These are phyloP conservation scores for Heliconius himera DNA, from an alignment of 1,140 invertebrate species.

Conservation along the genomic window DNA sequence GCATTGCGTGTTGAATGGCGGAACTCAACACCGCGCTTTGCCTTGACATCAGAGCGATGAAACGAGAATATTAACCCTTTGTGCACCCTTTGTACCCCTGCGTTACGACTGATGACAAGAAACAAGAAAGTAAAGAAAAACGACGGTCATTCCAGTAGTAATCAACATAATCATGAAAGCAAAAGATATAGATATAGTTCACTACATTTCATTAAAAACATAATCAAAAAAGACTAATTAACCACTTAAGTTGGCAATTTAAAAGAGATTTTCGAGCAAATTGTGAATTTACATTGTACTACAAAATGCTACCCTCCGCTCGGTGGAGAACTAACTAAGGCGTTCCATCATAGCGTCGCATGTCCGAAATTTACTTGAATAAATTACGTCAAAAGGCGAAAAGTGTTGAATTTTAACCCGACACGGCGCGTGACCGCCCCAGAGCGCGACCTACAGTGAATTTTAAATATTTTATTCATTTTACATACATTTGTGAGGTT, in stretches of 20 bases:
- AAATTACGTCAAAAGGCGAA: slow-evolving; percentile 63
- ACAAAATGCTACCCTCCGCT: slow-evolving; percentile 44
- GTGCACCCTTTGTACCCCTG: no score
- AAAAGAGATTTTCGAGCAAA: slow-evolving; percentile 16
- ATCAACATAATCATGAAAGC: neutral
- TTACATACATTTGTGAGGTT: slow-evolving; percentile 34
- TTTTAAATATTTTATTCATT: slow-evolving; percentile 61
- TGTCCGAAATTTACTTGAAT: slow-evolving; percentile 70
- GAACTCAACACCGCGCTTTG: no score
- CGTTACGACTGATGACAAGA: no score
- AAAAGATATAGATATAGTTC: no score
- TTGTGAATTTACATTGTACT: slow-evolving; percentile 31
- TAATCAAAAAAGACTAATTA: neutral
- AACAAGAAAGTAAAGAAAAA: no score
- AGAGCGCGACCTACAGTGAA: slow-evolving; percentile 44
- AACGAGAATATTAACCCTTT: no score
- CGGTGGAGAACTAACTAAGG: slow-evolving; percentile 52
- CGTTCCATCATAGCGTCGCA: slow-evolving; percentile 59
- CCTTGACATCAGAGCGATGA: no score
- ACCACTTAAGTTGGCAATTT: slow-evolving; percentile 14
- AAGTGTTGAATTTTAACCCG: slow-evolving; percentile 73
- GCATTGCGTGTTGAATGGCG: no score
- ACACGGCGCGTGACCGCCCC: slow-evolving; percentile 58
- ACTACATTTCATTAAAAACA: neutral
- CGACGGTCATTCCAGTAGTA: neutral